phyloP scores from a whole-genome alignment of 1,140 invertebrate genomes.

The Caenorhabditis brenneri region DNA sequence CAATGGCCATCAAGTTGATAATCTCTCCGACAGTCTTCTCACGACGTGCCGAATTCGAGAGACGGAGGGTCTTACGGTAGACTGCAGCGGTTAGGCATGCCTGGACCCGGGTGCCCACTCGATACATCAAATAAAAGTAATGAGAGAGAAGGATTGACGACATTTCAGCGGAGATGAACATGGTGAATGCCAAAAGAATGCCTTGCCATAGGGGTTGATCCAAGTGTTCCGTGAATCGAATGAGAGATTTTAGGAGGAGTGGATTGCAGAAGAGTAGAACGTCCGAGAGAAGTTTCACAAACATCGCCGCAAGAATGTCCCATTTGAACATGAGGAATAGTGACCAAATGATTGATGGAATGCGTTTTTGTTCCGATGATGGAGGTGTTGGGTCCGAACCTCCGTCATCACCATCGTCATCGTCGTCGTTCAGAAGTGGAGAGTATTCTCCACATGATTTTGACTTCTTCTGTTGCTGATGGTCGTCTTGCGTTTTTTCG shows the following conservation, averaged over 20 bases:
- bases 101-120: slow-evolving; percentile 60
- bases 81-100: slow-evolving; percentile 60
- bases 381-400: too few relatives aligned
- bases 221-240: slow-evolving; percentile 62
- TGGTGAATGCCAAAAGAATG: slow-evolving; percentile 57
- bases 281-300: slow-evolving; percentile 57
- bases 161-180: slow-evolving; percentile 61
- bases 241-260: slow-evolving; percentile 60
- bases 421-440: too few relatives aligned
- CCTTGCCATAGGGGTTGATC: slow-evolving; percentile 65
- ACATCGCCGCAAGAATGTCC: slow-evolving; percentile 51
- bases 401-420: too few relatives aligned
- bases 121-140: slow-evolving; percentile 64
- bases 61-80: slow-evolving; percentile 69
- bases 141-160: slow-evolving; percentile 60
- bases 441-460: too few relatives aligned
- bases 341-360: slow-evolving; percentile 63
- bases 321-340: slow-evolving; percentile 52
- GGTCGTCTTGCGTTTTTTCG: too few relatives aligned
- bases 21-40: slow-evolving; percentile 76
- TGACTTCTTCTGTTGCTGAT: too few relatives aligned
- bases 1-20: slow-evolving; percentile 76
- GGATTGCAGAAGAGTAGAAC: slow-evolving; percentile 65
- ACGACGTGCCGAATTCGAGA: slow-evolving; percentile 71
- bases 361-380: background rate